Conservation (phyloP, 2,113 vertebrate genomes). For the Dipodomys stephensi region DNA sequence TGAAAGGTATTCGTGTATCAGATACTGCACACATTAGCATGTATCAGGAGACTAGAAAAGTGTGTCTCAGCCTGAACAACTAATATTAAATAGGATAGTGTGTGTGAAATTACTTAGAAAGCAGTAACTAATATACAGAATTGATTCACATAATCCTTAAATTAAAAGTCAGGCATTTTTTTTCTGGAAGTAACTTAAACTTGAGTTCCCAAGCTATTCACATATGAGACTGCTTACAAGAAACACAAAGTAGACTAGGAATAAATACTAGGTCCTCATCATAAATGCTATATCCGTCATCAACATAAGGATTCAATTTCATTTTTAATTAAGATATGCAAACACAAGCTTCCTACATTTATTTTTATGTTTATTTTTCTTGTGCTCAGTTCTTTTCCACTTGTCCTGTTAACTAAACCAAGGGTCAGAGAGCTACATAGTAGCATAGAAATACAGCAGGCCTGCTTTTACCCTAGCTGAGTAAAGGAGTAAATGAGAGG, state of each 20-base stretch:
- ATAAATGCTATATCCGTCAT: background rate
- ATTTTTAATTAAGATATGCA: constrained; percentile 41
- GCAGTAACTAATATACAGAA: background rate
- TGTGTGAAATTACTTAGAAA: constrained; percentile 13
- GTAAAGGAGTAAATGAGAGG: background rate
- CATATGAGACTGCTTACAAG: background rate
- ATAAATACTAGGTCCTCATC: background rate
- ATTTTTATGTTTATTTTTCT: background rate
- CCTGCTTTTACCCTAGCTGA: background rate
- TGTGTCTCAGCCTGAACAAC: background rate
- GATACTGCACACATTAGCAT: background rate
- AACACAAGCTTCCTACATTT: background rate
- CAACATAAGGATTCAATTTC: background rate
- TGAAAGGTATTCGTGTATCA: background rate
- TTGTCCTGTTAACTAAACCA: background rate
- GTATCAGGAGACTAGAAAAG: background rate
- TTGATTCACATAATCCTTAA: background rate
- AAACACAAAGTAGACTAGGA: constrained; percentile 20
- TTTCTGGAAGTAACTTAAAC: background rate
- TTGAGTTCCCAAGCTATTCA: background rate
- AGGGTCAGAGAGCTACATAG: background rate
- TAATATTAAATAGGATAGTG: constrained; percentile 6
- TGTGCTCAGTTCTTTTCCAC: background rate
- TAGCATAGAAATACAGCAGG: background rate
- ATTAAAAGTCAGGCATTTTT: background rate